Conservation (phyloP, 1,140 invertebrate genomes). For the Cotesia typhae region DNA sequence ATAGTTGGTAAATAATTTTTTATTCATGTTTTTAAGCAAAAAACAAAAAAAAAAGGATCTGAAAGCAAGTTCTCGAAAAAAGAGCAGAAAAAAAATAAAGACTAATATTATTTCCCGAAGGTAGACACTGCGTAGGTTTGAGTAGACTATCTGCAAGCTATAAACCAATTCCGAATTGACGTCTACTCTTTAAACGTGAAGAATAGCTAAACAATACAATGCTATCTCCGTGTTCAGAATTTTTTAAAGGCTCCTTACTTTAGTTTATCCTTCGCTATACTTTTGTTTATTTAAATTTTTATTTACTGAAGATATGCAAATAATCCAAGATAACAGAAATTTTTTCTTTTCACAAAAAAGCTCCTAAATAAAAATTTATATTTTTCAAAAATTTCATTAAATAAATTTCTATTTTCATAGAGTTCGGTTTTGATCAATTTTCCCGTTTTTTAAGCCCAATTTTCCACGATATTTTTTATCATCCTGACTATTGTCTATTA, state of each 20-base stretch:
- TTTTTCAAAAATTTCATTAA: too few species aligned
- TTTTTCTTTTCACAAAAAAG: too few species aligned
- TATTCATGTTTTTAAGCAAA: too few species aligned
- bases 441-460: too few species aligned
- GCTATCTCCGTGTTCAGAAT: not conserved
- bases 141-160: not conserved
- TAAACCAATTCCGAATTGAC: not conserved
- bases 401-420: too few species aligned
- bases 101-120: too few species aligned
- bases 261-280: not conserved
- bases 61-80: not conserved
- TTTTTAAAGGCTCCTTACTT: not conserved
- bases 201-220: slow-evolving; percentile 8
- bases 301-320: not conserved
- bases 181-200: not conserved
- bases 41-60: too few species aligned
- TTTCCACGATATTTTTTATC: not conserved
- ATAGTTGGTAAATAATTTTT: too few species aligned
- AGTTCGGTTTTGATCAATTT: too few species aligned
- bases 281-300: not conserved
- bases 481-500: too few species aligned
- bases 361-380: too few species aligned
- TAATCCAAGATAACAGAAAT: too few species aligned
- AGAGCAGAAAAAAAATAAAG: not conserved
- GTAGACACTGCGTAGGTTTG: slow-evolving; percentile 7